Percentiles rank a stretch among this genome's conserved stretches.
These are phyloP conservation scores for Euwallacea fornicatus DNA, from an alignment of 1,140 invertebrate species.

Conservation along the genomic window DNA sequence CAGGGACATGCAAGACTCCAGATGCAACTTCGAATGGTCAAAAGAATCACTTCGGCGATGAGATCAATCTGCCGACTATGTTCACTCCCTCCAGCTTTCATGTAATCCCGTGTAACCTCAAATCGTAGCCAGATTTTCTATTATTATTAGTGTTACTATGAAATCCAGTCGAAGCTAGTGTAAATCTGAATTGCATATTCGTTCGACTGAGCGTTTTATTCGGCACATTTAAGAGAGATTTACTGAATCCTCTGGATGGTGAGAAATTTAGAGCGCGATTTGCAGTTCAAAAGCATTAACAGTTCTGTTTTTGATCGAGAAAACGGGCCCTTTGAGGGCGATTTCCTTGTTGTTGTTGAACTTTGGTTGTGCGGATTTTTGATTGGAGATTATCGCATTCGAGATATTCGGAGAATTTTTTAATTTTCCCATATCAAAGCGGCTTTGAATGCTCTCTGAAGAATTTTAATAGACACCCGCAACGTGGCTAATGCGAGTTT, in stretches of 20 bases:
- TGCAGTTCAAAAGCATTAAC: no score
- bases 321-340: no score
- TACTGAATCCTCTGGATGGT: not conserved
- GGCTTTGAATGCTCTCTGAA: no score
- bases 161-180: not conserved
- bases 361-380: no score
- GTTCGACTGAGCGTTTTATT: constrained; percentile 8
- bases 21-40: constrained; percentile 65
- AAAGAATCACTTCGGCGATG: constrained; percentile 67
- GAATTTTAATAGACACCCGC: no score
- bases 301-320: no score
- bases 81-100: not conserved
- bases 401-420: no score
- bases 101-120: not conserved
- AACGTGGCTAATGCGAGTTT: no score
- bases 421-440: no score
- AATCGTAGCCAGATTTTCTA: not conserved
- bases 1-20: constrained; percentile 43
- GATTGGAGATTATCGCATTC: no score
- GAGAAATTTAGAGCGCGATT: no score
- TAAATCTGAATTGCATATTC: constrained; percentile 10
- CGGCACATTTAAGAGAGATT: constrained; percentile 9
- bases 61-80: constrained; percentile 67
- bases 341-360: no score
- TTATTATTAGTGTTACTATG: not conserved